phyloP scores from a whole-genome alignment of 1,140 invertebrate species.

The Drosophila parabipectinata region DNA sequence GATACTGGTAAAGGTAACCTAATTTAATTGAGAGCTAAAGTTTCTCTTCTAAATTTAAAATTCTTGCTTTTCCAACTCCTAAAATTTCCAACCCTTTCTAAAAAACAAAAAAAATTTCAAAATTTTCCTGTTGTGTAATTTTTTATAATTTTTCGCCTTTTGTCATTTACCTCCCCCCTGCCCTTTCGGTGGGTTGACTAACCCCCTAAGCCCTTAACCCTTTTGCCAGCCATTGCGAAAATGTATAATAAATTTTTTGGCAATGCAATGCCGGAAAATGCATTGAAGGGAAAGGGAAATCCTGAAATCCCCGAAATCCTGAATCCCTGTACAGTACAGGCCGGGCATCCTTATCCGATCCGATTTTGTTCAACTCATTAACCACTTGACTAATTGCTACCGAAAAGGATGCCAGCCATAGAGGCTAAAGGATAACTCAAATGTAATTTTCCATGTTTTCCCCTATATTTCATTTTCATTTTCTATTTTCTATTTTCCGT shows the following conservation, averaged over 20 bases:
- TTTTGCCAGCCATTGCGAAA: constrained; percentile 35
- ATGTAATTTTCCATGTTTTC: constrained; percentile 17
- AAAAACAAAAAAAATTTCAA: constrained; percentile 11
- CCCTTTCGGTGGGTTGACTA: constrained; percentile 21
- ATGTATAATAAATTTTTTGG: constrained; percentile 40
- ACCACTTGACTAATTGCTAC: constrained; percentile 78
- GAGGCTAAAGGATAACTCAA: constrained; percentile 29
- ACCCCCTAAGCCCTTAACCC: constrained; percentile 74
- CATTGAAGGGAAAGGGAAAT: constrained; percentile 14
- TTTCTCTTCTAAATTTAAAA: too few relatives aligned
- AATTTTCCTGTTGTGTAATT: constrained; percentile 50
- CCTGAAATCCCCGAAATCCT: constrained; percentile 22
- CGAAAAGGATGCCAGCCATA: background rate
- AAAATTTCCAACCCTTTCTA: constrained; percentile 26
- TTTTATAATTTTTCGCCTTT: constrained; percentile 45
- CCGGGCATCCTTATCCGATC: constrained; percentile 35
- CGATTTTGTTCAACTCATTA: constrained; percentile 78
- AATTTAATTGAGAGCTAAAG: background rate
- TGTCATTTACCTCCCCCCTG: constrained; percentile 8
- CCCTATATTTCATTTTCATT: background rate
- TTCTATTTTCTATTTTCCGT: background rate
- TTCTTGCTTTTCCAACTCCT: too few relatives aligned
- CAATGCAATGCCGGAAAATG: constrained; percentile 49
- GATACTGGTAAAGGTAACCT: background rate
- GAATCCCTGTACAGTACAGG: constrained; percentile 42